Evolutionary conservation across 2,797 vertebrate genomes (phyloP).

Genomic region (Carduelis carduelis): DNA sequence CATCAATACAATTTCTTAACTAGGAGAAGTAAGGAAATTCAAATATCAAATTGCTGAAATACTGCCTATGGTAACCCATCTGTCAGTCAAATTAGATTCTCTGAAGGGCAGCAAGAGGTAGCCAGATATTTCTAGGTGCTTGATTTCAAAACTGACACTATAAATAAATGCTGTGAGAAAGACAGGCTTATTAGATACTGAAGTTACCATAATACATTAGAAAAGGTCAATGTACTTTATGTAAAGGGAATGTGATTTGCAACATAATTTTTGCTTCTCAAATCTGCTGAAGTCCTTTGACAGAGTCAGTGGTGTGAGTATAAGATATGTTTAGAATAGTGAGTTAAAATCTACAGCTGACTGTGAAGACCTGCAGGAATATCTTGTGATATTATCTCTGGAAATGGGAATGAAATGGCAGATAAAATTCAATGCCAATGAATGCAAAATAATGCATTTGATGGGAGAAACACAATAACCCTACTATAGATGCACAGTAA

Average conservation of each 20-base stretch:
- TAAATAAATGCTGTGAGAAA: background rate
- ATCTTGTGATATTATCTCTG: background rate
- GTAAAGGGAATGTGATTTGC: background rate
- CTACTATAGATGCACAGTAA: background rate
- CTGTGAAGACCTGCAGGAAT: background rate
- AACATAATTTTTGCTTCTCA: background rate
- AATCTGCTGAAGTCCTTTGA: background rate
- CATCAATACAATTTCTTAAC: background rate
- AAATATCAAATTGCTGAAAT: background rate
- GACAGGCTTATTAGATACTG: background rate
- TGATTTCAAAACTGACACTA: background rate
- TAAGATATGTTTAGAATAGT: background rate
- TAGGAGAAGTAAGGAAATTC: background rate
- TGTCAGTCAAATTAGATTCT: background rate
- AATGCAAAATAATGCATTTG: background rate
- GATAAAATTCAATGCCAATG: slow-evolving; percentile 10
- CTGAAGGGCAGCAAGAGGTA: background rate
- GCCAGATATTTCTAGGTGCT: background rate
- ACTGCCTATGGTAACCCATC: background rate
- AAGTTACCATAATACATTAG: background rate
- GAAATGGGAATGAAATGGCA: slow-evolving; percentile 7
- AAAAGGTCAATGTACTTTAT: background rate
- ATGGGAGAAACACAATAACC: background rate
- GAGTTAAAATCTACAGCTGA: background rate
- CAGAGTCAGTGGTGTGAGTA: background rate